Conservation (phyloP, 2,888 invertebrate genomes). For the Hanleya hanleyi region DNA sequence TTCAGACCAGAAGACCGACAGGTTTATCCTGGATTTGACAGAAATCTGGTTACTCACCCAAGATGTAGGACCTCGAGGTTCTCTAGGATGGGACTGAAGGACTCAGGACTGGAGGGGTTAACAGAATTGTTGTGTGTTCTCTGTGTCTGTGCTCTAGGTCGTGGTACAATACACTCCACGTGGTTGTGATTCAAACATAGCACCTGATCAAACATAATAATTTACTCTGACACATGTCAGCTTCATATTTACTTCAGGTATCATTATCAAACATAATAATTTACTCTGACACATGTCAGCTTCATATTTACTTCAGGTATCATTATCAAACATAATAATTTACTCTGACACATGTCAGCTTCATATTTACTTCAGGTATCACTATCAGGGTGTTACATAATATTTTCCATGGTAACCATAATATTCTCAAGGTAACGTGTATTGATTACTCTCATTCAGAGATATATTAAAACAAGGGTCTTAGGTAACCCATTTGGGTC, state of each 20-base stretch:
- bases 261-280: constrained; percentile 45
- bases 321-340: constrained; percentile 44
- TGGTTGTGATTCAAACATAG: constrained; percentile 73
- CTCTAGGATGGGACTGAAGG: constrained; percentile 63
- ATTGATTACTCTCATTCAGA: too few species aligned
- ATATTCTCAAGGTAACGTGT: too few species aligned
- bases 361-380: too few species aligned
- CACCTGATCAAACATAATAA: constrained; percentile 51
- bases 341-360: neutral
- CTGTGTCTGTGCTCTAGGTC: constrained; percentile 36
- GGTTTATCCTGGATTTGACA: too few species aligned
- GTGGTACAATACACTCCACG: constrained; percentile 70
- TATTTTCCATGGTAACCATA: too few species aligned
- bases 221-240: neutral
- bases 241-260: too few species aligned
- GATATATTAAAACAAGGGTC: too few species aligned
- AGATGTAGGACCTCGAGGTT: constrained; percentile 73
- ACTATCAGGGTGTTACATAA: too few species aligned
- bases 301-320: too few species aligned
- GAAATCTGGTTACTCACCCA: constrained; percentile 40
- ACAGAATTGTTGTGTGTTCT: neutral
- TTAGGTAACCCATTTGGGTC: too few species aligned
- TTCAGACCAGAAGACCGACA: too few species aligned
- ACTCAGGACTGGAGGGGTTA: constrained; percentile 32
- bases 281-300: neutral